Conservation (phyloP, 2,888 invertebrate genomes). For the Dinocampus coccinellae region DNA sequence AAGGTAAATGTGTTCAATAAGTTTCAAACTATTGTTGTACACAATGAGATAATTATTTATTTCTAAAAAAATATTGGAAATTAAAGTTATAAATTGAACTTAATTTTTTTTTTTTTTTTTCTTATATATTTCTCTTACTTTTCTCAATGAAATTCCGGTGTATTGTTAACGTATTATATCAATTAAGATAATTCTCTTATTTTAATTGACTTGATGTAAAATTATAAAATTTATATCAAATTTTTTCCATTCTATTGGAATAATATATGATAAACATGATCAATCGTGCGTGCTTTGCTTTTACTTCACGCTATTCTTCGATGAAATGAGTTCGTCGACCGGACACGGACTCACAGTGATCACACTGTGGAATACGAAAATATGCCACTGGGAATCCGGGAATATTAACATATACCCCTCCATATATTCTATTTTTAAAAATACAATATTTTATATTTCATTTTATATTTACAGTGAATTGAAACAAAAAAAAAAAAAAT, state of each 20-base stretch:
- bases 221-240: background rate
- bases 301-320: conserved; percentile 33
- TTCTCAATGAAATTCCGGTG: background rate
- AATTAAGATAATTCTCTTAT: conserved; percentile 1
- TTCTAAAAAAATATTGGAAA: too few species aligned
- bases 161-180: too few species aligned
- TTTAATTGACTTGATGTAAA: background rate
- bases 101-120: too few species aligned
- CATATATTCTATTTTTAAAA: background rate
- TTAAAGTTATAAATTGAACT: too few species aligned
- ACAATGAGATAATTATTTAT: background rate
- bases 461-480: background rate
- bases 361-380: background rate
- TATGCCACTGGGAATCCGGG: conserved; percentile 4
- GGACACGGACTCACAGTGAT: conserved; percentile 4
- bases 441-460: background rate
- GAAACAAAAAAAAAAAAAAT: background rate
- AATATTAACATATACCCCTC: conserved; percentile 20
- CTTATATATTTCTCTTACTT: background rate
- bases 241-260: background rate
- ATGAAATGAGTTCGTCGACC: conserved; percentile 28
- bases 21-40: background rate
- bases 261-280: background rate
- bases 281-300: conserved; percentile 33
- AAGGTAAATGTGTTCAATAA: too few species aligned